phyloP scores from a whole-genome alignment of 37 sponge, comb jelly and placozoan genomes.

The Tethya wilhelma region DNA sequence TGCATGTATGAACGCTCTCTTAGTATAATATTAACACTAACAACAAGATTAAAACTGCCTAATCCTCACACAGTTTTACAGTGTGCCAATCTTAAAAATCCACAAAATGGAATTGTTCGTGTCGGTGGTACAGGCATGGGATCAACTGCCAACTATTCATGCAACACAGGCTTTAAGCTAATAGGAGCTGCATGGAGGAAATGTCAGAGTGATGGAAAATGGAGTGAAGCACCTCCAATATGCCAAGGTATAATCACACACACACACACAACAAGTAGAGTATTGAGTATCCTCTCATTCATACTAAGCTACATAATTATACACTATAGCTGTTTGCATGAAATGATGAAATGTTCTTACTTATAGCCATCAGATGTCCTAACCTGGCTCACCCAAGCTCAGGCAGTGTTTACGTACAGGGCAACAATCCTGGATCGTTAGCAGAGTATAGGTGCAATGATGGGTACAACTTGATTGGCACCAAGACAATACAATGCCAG shows the following conservation, averaged over 20 bases:
- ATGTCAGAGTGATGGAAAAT: conserved; percentile 53
- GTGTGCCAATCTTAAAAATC: not conserved
- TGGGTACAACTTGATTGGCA: conserved; percentile 37
- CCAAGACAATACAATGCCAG: conserved; percentile 17
- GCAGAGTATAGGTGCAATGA: conserved; percentile 38
- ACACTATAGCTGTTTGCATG: too few relatives aligned
- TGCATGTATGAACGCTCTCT: conserved; percentile 21
- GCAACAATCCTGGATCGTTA: not conserved
- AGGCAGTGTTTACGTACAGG: conserved; percentile 9
- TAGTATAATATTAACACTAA: too few relatives aligned
- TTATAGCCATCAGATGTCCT: conserved; percentile 30
- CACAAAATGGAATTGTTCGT: not conserved
- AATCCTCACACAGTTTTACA: too few relatives aligned
- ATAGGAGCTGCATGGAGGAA: conserved; percentile 25
- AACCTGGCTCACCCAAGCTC: conserved; percentile 14
- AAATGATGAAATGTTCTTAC: too few relatives aligned
- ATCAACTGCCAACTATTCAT: conserved; percentile 29
- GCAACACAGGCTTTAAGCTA: conserved; percentile 42
- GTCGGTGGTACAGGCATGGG: not conserved
- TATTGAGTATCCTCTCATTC: too few relatives aligned
- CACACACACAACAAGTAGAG: too few relatives aligned
- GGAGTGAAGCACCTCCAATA: conserved; percentile 40
- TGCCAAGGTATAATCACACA: conserved; percentile 65
- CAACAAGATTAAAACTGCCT: too few relatives aligned
- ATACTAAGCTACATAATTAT: too few relatives aligned